Conservation (phyloP, 1,140 invertebrate genomes). For the Drosophila punjabiensis region DNA sequence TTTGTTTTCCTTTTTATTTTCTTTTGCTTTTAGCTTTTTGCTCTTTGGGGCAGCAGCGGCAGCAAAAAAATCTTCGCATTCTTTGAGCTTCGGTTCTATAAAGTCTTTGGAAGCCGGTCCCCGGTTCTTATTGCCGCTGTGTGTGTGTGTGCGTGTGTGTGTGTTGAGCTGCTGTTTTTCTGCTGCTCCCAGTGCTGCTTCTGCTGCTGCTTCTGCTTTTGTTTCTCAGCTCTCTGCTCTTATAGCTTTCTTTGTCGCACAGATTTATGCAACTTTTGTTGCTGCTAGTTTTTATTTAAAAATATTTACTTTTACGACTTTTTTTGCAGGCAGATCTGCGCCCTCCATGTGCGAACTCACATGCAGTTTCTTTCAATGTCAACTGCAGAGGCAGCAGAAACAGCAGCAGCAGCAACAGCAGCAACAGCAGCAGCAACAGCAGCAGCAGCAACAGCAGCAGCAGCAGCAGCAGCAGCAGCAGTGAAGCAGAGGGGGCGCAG, state of each 20-base stretch:
- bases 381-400: conserved; percentile 41
- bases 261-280: conserved; percentile 76
- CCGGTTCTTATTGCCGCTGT: conserved; percentile 31
- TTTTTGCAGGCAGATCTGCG: conserved; percentile 17
- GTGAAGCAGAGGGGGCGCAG: conserved; percentile 11
- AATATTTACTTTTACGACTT: conserved; percentile 58
- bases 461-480: conserved; percentile 27
- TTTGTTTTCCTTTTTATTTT: conserved; percentile 3
- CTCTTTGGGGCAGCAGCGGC: conserved; percentile 55
- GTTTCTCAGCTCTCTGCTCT: conserved; percentile 18
- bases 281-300: conserved; percentile 61
- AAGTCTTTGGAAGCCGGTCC: conserved; percentile 59
- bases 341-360: conserved; percentile 5
- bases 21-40: conserved; percentile 39
- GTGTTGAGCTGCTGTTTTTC: conserved; percentile 47
- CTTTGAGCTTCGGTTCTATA: conserved; percentile 44
- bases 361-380: conserved; percentile 62
- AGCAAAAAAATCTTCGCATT: conserved; percentile 66
- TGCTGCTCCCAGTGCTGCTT: background rate
- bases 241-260: conserved; percentile 69
- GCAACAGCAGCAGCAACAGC: conserved; percentile 31
- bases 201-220: background rate
- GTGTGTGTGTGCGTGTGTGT: conserved; percentile 1
- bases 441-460: conserved; percentile 28
- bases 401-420: conserved; percentile 32